Percentiles rank a stretch among this genome's conserved stretches.
Evolutionary conservation across 2,888 invertebrate genomes (phyloP).

Genomic region (Trachelus iudaicus): DNA sequence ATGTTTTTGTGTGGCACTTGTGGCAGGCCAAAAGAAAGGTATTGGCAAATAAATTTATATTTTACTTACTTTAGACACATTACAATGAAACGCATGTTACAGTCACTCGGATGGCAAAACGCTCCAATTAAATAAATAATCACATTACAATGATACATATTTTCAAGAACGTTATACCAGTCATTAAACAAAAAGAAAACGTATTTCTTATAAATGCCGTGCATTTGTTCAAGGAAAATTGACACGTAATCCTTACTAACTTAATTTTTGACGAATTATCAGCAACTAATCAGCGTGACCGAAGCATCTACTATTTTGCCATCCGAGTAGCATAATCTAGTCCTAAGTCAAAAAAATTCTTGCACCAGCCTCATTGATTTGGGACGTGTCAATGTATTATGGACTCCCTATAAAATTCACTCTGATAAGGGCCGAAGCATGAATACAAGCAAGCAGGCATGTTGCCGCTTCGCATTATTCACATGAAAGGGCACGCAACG

Average conservation of each 20-base stretch:
- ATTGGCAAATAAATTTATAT: slow-evolving; percentile 67
- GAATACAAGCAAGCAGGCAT: neutral
- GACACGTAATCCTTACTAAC: too few species aligned
- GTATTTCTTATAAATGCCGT: neutral
- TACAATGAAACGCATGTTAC: slow-evolving; percentile 19
- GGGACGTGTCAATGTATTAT: neutral
- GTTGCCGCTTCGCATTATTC: neutral
- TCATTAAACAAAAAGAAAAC: neutral
- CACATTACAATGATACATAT: too few species aligned
- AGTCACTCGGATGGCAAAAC: neutral
- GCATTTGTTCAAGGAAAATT: too few species aligned
- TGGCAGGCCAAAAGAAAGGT: slow-evolving; percentile 77
- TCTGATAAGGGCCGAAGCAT: neutral
- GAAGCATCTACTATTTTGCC: neutral
- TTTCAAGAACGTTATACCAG: neutral
- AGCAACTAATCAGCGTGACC: neutral
- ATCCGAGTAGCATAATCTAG: neutral
- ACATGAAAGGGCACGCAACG: neutral
- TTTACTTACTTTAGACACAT: slow-evolving; percentile 60
- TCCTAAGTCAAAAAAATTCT: neutral
- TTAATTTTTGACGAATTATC: too few species aligned
- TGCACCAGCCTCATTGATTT: neutral
- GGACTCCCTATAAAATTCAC: neutral
- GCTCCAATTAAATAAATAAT: too few species aligned
- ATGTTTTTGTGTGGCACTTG: slow-evolving; percentile 80